Base-by-base conservation (phyloP, 37 sponge, comb jelly and placozoan species). In the Agelas oroides region DNA sequence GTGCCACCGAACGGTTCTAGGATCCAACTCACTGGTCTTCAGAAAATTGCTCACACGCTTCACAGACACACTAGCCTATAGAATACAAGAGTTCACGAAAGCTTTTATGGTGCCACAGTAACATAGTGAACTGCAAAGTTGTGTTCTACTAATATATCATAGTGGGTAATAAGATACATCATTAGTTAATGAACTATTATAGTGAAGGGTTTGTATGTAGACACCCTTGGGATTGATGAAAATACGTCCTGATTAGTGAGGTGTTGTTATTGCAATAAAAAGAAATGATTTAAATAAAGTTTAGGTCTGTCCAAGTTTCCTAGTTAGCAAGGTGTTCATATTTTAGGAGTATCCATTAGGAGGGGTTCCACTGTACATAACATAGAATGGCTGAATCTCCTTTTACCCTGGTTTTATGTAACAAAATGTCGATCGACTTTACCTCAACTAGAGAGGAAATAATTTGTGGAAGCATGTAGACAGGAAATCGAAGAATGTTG, bases 401-500 rank as follows among this genome's bases (percentile, higher is more conserved):
- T n/a, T n/a, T n/a, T n/a, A n/a, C n/a, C n/a, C n/a, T n/a, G n/a
- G n/a, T n/a, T n/a, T n/a, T n/a, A n/a, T n/a, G n/a, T n/a, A n/a
- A n/a, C n/a, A n/a, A n/a, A n/a, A n/a, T n/a, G n/a, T n/a, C n/a
- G n/a, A n/a, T n/a, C n/a, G n/a, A n/a, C n/a, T n/a, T 21, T 46
- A 94, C 95, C 87, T 95, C 76, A 11, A 98, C 86, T 18, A 94
- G 46, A 36, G 65, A 80, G 20, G 96, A 88, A 32, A 99, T 91
- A n/a, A 99, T 59, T 64, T 84, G 70, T n/a, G 99, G 99, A 27
- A 99, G 78, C 96, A 97, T 93, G 39, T 83, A 52, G 25, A 99
- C 88, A 33, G 99, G 99, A 76, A 97, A 99, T 0, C 96, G 77
- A 20, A 99, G 83, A 37, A 99, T 89, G 88, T 97, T 97, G 91